Evolutionary conservation across 1,140 invertebrate species (phyloP).

Genomic region (Pachypsylla venusta): DNA sequence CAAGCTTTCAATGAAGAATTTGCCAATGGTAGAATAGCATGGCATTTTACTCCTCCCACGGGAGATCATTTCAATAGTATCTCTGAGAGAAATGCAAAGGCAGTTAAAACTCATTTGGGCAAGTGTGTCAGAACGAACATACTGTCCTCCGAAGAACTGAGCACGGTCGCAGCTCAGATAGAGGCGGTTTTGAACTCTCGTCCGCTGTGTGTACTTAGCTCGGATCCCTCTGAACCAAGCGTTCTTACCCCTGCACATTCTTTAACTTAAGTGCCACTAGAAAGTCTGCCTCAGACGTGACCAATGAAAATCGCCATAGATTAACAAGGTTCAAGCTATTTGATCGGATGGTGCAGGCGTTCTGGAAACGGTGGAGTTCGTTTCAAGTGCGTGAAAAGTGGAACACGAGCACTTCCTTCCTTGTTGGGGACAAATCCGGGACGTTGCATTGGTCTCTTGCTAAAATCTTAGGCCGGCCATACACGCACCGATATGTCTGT

Average conservation of each 20-base stretch:
- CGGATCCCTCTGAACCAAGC: too few relatives aligned
- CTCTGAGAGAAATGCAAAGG: background rate
- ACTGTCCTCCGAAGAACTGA: background rate
- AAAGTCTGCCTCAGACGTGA: background rate
- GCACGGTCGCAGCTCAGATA: too few relatives aligned
- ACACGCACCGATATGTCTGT: too few relatives aligned
- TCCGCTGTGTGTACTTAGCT: too few relatives aligned
- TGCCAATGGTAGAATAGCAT: background rate
- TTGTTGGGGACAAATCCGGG: constrained; percentile 19
- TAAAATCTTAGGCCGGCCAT: constrained; percentile 19
- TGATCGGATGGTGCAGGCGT: constrained; percentile 18
- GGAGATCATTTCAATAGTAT: background rate
- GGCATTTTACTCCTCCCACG: background rate
- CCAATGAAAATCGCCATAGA: constrained; percentile 13
- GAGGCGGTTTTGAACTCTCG: too few relatives aligned
- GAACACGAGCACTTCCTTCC: constrained; percentile 7
- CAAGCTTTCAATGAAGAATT: background rate
- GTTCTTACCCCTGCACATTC: background rate
- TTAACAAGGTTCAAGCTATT: constrained; percentile 20
- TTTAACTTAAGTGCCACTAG: background rate
- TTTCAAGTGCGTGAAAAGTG: constrained; percentile 28
- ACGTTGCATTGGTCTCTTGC: constrained; percentile 26
- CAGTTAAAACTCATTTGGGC: background rate
- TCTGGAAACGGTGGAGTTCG: constrained; percentile 15
- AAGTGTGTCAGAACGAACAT: background rate